Conservation (phyloP, 2,888 invertebrate species). For the Dasypolia templi region DNA sequence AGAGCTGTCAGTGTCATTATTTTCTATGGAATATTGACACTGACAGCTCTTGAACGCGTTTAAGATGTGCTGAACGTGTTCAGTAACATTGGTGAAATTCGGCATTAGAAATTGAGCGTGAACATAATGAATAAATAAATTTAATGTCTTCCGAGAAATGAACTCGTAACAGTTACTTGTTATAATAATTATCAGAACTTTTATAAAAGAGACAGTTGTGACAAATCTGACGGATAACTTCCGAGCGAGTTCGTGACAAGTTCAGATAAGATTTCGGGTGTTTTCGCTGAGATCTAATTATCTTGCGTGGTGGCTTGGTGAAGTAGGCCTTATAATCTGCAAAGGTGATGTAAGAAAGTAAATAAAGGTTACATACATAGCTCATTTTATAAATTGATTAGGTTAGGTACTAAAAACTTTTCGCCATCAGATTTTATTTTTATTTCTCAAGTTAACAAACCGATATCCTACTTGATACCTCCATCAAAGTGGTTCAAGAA, state of each 20-base stretch:
- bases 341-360: not conserved
- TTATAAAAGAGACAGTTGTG: constrained; percentile 52
- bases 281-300: constrained; percentile 31
- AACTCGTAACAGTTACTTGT: constrained; percentile 42
- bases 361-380: not conserved
- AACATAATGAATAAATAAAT: constrained; percentile 18
- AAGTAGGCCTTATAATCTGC: not conserved
- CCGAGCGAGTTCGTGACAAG: constrained; percentile 44
- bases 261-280: constrained; percentile 34
- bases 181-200: constrained; percentile 60
- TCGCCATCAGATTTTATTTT: not conserved
- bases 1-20: no score
- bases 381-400: not conserved
- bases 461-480: not conserved
- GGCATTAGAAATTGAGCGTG: no score
- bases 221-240: constrained; percentile 60
- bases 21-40: no score
- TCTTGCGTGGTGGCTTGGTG: not conserved
- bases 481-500: not conserved
- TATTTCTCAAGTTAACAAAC: no score
- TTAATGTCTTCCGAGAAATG: constrained; percentile 18
- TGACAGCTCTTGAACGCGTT: no score
- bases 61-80: no score
- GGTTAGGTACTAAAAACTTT: not conserved
- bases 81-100: no score